A percentile compares a stretch with the other conserved stretches of the same genome.
Evolutionary conservation across 53 echinoderm and acorn worm species (phyloP).

Genomic region (Patiria pectinifera): DNA sequence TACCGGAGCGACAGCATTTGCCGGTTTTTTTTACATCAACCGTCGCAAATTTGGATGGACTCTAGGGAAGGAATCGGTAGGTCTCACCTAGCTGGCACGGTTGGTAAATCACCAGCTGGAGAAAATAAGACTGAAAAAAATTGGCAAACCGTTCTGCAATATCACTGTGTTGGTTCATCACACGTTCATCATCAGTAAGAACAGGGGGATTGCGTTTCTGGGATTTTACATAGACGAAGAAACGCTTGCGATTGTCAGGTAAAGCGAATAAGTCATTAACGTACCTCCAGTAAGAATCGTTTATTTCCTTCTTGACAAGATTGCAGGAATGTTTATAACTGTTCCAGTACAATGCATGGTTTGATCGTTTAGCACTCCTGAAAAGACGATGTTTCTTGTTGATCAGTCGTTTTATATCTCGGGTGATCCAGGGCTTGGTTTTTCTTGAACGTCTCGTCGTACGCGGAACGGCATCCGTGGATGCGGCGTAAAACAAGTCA

Average conservation of each 20-base stretch:
- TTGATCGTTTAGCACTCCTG: background rate
- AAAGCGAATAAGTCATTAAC: background rate
- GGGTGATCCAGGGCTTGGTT: no score
- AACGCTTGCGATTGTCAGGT: slow-evolving; percentile 58
- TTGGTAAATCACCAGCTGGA: background rate
- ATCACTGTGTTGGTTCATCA: background rate
- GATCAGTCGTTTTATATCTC: no score
- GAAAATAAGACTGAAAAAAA: slow-evolving; percentile 8
- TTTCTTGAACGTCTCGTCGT: background rate
- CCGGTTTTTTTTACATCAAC: background rate
- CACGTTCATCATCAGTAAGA: slow-evolving; percentile 12
- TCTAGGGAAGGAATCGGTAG: background rate
- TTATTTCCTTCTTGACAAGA: background rate
- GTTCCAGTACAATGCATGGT: background rate
- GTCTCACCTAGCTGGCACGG: background rate
- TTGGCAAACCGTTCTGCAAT: slow-evolving; percentile 14
- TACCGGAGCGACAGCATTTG: background rate
- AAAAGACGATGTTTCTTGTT: background rate
- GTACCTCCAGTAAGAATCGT: background rate
- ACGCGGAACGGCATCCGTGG: slow-evolving; percentile 41
- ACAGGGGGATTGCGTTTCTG: slow-evolving; percentile 55
- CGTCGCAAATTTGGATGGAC: background rate
- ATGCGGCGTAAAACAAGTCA: slow-evolving; percentile 49
- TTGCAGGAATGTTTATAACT: slow-evolving; percentile 1
- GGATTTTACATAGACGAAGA: slow-evolving; percentile 49